Evolutionary conservation across 2,113 vertebrate genomes (phyloP), one percentile per base, ranked within the genome.

Genomic region (Psophia crepitans): DNA sequence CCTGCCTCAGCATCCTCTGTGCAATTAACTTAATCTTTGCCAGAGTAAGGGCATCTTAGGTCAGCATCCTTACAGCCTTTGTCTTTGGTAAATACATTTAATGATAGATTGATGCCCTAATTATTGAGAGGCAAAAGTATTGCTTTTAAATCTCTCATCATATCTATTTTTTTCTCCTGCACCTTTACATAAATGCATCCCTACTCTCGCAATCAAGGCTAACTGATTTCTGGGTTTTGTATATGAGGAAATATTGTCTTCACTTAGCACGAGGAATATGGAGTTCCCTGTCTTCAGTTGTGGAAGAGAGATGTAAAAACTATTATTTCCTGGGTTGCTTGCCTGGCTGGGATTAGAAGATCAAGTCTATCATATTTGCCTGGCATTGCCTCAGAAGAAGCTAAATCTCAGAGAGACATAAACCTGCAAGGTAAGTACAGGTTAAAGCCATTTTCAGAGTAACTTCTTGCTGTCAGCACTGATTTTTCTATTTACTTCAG

Each of bases 361-460:
- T 32, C 19, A 76, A 44, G n/a, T 73, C 48, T 73, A 12, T 76
- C 11, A 32, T 80, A 73, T 84, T 82, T 87, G 21, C 64, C 51
- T 84, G 48, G n/a, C 33, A 18, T 39, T 79, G 23, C 76, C 84
- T 84, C 7, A 3, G 44, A 89, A 83, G 41, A 73, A 60, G 37
- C 13, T 90, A 54, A 81, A 90, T 56, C 33, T 26, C 23, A 44
- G 33, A 63, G 0, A 13, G 35, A 30, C 53, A 69, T 71, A 77
- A 84, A 66, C 8, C 41, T 89, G 54, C 60, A 75, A 48, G 63
- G 39, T 56, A 92, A 80, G 37, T 84, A 71, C 27, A 96, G 64
- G 76, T 94, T 94, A 94, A 97, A 95, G 65, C 61, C 5, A 63
- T 82, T 96, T 70, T 82, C 84, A 84, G n/a, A 92, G 56, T 78